These are phyloP conservation scores for Euborellia annulipes DNA, from an alignment of 1,140 invertebrate species.

Conservation along the genomic window DNA sequence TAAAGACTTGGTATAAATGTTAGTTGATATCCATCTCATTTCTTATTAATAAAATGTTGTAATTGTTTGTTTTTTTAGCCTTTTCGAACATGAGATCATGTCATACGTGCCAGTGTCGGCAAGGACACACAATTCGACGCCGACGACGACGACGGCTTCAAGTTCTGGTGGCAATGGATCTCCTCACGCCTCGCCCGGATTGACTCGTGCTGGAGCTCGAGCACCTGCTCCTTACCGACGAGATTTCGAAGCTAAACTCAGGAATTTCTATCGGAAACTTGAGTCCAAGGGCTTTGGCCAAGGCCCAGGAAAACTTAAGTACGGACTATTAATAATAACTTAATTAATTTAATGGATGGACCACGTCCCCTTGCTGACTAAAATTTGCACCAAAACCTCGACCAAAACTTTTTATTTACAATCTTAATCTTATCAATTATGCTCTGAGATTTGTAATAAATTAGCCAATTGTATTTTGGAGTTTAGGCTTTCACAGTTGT, in stretches of 20 bases:
- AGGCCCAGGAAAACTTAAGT: slow-evolving; percentile 92
- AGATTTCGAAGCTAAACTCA: slow-evolving; percentile 89
- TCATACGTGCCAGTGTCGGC: slow-evolving; percentile 70
- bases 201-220: slow-evolving; percentile 53
- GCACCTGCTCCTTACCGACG: slow-evolving; percentile 75
- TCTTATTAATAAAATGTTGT: slow-evolving; percentile 9
- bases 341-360: neutral
- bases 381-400: too few relatives aligned
- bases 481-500: too few relatives aligned
- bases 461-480: too few relatives aligned
- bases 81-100: slow-evolving; percentile 97
- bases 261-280: slow-evolving; percentile 88
- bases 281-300: slow-evolving; percentile 94
- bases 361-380: too few relatives aligned
- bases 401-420: too few relatives aligned
- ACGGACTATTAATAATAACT: too few relatives aligned
- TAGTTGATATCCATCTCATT: neutral
- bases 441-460: too few relatives aligned
- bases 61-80: slow-evolving; percentile 48
- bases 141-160: slow-evolving; percentile 22
- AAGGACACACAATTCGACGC: slow-evolving; percentile 22
- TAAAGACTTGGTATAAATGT: neutral
- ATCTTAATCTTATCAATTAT: too few relatives aligned
- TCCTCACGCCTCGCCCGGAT: slow-evolving; percentile 60
- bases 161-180: slow-evolving; percentile 49